These are phyloP conservation scores for Dinocampus coccinellae DNA, from an alignment of 2,888 invertebrate genomes.

Conservation along the genomic window DNA sequence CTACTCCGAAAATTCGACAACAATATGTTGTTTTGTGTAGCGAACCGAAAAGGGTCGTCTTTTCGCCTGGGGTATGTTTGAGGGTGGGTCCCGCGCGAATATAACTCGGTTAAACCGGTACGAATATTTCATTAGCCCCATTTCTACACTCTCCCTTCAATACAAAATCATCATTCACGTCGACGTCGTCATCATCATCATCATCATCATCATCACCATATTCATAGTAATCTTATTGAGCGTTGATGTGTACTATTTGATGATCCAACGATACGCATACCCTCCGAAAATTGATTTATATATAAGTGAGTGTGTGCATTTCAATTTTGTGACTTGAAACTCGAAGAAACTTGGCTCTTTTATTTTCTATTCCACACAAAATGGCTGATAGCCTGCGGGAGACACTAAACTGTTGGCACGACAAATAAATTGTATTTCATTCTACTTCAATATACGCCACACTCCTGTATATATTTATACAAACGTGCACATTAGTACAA, in stretches of 20 bases:
- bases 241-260: background rate
- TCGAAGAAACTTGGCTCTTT: constrained; percentile 42
- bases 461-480: too few species aligned
- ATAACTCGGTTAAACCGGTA: constrained; percentile 69
- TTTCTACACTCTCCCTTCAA: constrained; percentile 43
- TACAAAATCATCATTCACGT: constrained; percentile 9
- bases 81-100: constrained; percentile 44
- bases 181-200: constrained; percentile 39
- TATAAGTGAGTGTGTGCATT: constrained; percentile 16
- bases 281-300: background rate
- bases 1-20: constrained; percentile 61
- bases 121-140: constrained; percentile 68
- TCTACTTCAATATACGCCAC: background rate
- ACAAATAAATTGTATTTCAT: constrained; percentile 65
- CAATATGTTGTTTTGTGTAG: constrained; percentile 67
- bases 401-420: constrained; percentile 64
- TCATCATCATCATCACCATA: constrained; percentile 27
- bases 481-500: too few species aligned
- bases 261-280: background rate
- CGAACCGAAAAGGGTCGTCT: constrained; percentile 50
- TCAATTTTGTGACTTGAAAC: constrained; percentile 49
- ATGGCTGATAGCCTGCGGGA: constrained; percentile 57
- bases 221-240: background rate
- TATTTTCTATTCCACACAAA: constrained; percentile 39
- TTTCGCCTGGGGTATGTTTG: constrained; percentile 43